Conservation (phyloP, 2,113 vertebrate genomes). For the Raja brachyura region DNA sequence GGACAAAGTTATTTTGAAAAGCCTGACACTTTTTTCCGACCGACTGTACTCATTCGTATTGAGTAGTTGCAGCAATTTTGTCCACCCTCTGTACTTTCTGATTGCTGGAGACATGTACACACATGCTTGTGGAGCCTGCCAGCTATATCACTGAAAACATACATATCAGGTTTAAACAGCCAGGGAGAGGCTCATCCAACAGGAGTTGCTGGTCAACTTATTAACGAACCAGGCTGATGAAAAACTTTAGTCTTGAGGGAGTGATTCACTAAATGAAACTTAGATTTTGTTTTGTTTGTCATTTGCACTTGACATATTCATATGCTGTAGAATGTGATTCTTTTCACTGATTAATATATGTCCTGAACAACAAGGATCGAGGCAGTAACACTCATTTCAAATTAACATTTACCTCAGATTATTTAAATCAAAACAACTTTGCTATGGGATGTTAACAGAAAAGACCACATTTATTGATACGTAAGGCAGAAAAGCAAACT, state of each 20-base stretch:
- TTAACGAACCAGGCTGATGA: background rate
- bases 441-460: background rate
- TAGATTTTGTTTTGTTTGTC: background rate
- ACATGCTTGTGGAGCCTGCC: conserved; percentile 3
- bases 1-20: background rate
- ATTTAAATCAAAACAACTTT: background rate
- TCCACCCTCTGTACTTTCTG: background rate
- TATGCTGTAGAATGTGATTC: background rate
- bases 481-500: background rate
- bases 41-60: background rate
- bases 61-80: background rate
- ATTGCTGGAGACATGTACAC: conserved; percentile 2
- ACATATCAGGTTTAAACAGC: conserved; percentile 26
- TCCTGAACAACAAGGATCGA: background rate
- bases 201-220: background rate
- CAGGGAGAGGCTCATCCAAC: conserved; percentile 22
- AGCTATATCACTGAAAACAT: background rate
- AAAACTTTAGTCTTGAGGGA: background rate
- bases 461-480: background rate
- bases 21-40: background rate
- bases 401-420: background rate
- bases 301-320: background rate
- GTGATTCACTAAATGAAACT: background rate
- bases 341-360: background rate
- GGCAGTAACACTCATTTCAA: background rate